Evolutionary conservation across 2,113 vertebrate genomes (phyloP).

Genomic region (Brachyhypopomus occidentalis): DNA sequence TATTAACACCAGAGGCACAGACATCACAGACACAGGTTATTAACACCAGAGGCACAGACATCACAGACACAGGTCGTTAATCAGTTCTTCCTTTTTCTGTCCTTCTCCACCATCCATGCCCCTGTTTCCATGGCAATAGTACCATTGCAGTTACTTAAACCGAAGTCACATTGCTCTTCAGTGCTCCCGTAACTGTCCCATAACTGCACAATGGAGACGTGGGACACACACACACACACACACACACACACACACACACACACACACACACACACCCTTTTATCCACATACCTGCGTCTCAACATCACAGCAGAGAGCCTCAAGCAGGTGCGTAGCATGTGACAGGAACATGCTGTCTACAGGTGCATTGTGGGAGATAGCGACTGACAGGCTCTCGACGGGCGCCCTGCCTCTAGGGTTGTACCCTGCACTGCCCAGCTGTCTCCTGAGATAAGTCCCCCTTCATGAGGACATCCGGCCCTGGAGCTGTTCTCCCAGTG

Average conservation of each 20-base stretch:
- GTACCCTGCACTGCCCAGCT: neutral
- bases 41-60: too few species aligned
- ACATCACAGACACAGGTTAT: too few species aligned
- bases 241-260: conserved; percentile 2
- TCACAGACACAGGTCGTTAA: conserved; percentile 42
- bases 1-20: neutral
- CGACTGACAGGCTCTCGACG: conserved; percentile 26
- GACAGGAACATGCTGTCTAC: conserved; percentile 42
- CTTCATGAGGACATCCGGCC: neutral
- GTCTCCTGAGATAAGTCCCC: conserved; percentile 34
- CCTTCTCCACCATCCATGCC: neutral
- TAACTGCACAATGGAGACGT: conserved; percentile 28
- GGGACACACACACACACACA: conserved; percentile 39
- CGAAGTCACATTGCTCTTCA: conserved; percentile 39
- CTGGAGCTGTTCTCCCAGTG: neutral
- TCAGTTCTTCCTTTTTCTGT: conserved; percentile 10
- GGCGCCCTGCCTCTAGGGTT: neutral
- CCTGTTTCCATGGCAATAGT: conserved; percentile 55
- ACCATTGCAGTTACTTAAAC: conserved; percentile 32
- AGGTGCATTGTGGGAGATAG: conserved; percentile 52
- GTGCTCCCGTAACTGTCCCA: neutral
- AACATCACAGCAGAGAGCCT: conserved; percentile 18
- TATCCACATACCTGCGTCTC: neutral
- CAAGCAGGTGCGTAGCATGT: neutral
- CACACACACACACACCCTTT: neutral